A percentile compares a stretch with the other conserved stretches of the same genome.
Conservation (phyloP, 2,797 vertebrate genomes). For the Artibeus lituratus region DNA sequence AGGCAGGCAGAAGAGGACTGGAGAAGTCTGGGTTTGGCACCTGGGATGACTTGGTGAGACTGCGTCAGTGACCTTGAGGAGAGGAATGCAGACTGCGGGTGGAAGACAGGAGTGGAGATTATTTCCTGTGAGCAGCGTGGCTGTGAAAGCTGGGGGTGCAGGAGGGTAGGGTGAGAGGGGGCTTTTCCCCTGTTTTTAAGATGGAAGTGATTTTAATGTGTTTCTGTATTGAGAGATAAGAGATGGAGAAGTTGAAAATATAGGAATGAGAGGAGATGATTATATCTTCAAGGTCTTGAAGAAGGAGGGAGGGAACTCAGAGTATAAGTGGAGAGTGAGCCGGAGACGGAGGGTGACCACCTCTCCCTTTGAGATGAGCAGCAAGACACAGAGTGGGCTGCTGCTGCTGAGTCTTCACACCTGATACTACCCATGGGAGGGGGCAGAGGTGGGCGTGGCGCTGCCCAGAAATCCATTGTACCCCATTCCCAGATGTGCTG, state of each 20-base stretch:
- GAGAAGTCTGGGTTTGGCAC: neutral
- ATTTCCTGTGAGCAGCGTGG: neutral
- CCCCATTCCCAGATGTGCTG: neutral
- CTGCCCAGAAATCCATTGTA: neutral
- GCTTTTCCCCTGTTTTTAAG: conserved; percentile 4
- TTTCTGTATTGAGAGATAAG: neutral
- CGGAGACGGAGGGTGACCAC: neutral
- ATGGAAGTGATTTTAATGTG: neutral
- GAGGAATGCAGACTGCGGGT: neutral
- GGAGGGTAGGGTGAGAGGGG: neutral
- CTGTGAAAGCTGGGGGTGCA: neutral
- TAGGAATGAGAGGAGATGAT: neutral
- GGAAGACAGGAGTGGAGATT: neutral
- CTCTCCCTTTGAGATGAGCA: neutral
- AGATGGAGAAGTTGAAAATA: neutral
- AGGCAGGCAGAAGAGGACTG: neutral
- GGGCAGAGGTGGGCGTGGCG: neutral
- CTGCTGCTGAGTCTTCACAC: neutral
- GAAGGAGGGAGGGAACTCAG: neutral
- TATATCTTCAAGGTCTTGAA: neutral
- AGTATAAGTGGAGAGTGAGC: neutral
- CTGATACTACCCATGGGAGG: neutral
- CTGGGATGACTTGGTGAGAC: neutral
- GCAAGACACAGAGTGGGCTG: neutral
- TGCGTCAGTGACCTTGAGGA: neutral